These are phyloP conservation scores for Smutsia temminckii DNA, from an alignment of 2,797 vertebrate genomes.

Conservation along the genomic window DNA sequence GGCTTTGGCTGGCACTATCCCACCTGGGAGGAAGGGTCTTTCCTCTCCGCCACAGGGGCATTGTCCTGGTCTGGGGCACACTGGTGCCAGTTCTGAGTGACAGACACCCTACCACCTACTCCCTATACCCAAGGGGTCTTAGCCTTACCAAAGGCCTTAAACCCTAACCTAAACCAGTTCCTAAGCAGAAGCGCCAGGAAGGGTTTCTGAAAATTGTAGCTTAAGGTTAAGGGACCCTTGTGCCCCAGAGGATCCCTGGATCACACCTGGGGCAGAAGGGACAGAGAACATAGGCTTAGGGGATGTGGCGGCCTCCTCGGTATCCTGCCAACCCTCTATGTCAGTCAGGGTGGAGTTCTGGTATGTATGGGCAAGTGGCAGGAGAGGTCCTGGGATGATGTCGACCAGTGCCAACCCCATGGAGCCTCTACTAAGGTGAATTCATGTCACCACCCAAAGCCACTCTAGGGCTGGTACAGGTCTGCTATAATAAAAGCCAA, in stretches of 20 bases:
- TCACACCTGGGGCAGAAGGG: background rate
- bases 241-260: background rate
- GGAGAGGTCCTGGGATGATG: background rate
- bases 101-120: background rate
- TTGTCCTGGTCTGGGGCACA: background rate
- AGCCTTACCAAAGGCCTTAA: background rate
- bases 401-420: background rate
- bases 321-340: background rate
- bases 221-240: constrained; percentile 7
- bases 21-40: background rate
- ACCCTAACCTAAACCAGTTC: background rate
- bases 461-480: background rate
- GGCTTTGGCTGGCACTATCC: background rate
- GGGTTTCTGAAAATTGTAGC: background rate
- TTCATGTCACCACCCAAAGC: background rate
- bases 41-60: background rate
- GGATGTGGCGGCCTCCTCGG: background rate
- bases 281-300: background rate
- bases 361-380: background rate
- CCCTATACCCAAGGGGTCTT: background rate
- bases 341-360: background rate
- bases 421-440: background rate
- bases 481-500: background rate
- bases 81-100: background rate
- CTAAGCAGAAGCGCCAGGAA: background rate